Base-by-base conservation (phyloP, 2,797 vertebrate species). In the Cheirogaleus major region DNA sequence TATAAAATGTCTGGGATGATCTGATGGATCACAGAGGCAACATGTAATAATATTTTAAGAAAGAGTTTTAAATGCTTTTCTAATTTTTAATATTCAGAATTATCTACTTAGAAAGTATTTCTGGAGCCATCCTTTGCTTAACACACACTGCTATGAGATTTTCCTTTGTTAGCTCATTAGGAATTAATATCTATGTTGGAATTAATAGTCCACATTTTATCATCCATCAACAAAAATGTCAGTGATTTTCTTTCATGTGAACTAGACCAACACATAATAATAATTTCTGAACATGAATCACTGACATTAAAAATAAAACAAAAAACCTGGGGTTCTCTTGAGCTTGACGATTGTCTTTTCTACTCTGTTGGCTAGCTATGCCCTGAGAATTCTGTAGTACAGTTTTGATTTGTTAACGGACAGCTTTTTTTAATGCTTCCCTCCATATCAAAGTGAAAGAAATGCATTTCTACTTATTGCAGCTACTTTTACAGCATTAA, bases 401-500 rank as follows among this genome's bases (percentile, higher is more conserved):
- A 75, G 57, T 63, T 65, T 95, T 35, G 17, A 79, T 81, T 92
- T 96, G 38, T 93, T 93, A 75, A 79, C 41, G 55, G 69, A 43
- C 11, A 79, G 7, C 23, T 79, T 79, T 90, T 78, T 69, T 76
- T 76, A 12, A n/a, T 88, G 52, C 32, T 85, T 13, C 30, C 27
- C 9, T 96, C 35, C 35, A 27, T 70, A 69, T 3, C 67, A 23
- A 89, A 91, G 67, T 70, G 30, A 93, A 17, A 23, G 25, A 83
- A 89, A 73, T 89, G 23, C 22, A 61, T 79, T 81, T 96, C 18
- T 79, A 73, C 43, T 57, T 22, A 78, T 84, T 43, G 63, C 43
- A 73, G 38, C 14, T 94, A 59, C 92, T 95, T 97, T 97, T 81
- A 72, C 5, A 61, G n/a, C 48, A 83, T 72, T 91, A 89, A 95